Conservation (phyloP, 2,797 vertebrate species). For the Choloepus didactylus region DNA sequence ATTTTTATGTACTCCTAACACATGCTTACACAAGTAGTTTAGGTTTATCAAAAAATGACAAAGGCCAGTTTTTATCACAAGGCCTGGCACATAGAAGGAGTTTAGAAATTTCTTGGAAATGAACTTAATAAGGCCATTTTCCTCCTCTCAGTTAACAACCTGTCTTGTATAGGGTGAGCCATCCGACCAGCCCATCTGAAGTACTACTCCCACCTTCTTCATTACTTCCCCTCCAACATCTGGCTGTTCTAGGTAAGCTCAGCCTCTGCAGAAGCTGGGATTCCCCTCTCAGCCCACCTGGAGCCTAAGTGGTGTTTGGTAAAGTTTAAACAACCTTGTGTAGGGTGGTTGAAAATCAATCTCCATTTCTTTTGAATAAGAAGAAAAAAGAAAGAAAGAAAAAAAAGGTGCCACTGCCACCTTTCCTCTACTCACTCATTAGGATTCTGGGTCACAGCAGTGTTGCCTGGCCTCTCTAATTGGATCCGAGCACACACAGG, state of each 20-base stretch:
- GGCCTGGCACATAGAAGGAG: not conserved
- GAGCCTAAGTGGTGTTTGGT: conserved; percentile 85
- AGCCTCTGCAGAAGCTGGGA: conserved; percentile 44
- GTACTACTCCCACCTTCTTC: not conserved
- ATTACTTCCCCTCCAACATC: conserved; percentile 28
- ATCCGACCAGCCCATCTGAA: conserved; percentile 1
- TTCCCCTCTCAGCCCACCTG: conserved; percentile 68
- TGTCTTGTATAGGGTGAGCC: not conserved
- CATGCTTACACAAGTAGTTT: not conserved
- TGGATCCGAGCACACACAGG: conserved; percentile 95
- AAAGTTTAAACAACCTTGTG: conserved; percentile 84
- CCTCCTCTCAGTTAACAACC: not conserved
- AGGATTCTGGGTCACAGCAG: conserved; percentile 87
- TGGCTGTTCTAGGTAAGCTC: not conserved
- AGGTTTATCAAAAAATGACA: not conserved
- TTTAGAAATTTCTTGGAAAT: conserved; percentile 12
- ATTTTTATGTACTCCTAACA: not conserved
- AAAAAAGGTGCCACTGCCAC: conserved; percentile 36
- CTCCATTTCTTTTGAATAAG: conserved; percentile 87
- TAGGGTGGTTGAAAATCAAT: conserved; percentile 84
- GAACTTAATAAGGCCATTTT: conserved; percentile 4
- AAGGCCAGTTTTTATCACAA: not conserved
- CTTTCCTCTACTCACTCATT: conserved; percentile 86
- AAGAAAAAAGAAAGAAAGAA: conserved; percentile 72
- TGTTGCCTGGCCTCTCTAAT: conserved; percentile 95